phyloP scores from a whole-genome alignment of 2,888 invertebrate genomes.

The Perithous albicinctus region DNA sequence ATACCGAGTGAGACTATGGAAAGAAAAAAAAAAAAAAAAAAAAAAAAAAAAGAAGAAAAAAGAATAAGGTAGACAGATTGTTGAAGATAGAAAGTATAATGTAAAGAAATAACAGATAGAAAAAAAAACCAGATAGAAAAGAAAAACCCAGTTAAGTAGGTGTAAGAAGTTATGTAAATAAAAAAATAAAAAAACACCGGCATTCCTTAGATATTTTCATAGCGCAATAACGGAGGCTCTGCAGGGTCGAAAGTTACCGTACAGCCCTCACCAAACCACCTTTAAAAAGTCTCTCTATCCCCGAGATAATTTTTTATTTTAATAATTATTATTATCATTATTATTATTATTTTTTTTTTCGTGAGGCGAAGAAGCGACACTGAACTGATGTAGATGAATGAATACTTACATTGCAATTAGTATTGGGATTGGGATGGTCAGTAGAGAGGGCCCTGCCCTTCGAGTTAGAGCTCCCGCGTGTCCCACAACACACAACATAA shows the following conservation, averaged over 20 bases:
- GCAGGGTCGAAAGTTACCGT: conserved; percentile 68
- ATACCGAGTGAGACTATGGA: conserved; percentile 38
- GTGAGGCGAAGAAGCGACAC: conserved; percentile 78
- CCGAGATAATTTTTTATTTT: conserved; percentile 39
- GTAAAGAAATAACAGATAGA: conserved; percentile 46
- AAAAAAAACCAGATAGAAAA: conserved; percentile 49
- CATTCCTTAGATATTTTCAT: conserved; percentile 69
- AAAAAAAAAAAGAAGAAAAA: background rate
- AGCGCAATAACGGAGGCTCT: conserved; percentile 62
- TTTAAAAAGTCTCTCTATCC: conserved; percentile 59
- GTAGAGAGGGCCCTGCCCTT: conserved; percentile 83
- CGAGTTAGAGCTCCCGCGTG: conserved; percentile 84
- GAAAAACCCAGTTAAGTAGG: conserved; percentile 43
- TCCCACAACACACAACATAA: conserved; percentile 84
- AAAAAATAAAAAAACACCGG: conserved; percentile 69
- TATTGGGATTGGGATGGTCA: conserved; percentile 84
- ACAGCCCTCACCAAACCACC: conserved; percentile 65
- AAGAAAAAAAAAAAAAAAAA: conserved; percentile 39
- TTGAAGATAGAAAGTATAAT: conserved; percentile 35
- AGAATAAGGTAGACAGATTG: conserved; percentile 33
- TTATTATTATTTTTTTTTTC: conserved; percentile 51
- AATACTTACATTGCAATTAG: conserved; percentile 84
- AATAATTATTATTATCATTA: conserved; percentile 14
- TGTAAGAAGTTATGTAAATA: conserved; percentile 54
- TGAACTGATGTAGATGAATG: conserved; percentile 82